Evolutionary conservation across 2,888 invertebrate genomes (phyloP), one percentile per base, ranked within the genome.

Genomic region (Hydropsyche betteni): DNA sequence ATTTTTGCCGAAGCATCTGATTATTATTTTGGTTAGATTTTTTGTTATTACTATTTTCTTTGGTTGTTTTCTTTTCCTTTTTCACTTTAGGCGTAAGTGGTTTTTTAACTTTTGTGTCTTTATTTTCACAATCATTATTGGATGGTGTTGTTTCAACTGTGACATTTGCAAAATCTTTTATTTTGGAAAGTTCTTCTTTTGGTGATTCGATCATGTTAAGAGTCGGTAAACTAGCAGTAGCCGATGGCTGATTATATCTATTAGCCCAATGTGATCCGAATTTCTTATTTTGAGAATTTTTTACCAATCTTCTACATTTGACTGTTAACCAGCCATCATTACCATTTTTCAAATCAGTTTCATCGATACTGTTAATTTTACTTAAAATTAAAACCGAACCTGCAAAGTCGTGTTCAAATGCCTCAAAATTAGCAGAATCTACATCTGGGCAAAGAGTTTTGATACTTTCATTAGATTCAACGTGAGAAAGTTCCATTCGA

Each of bases 291-390:
- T 89, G 88, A 81, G 88, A 87, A 12, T 87, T 85, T 80, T 87
- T 85, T 79, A 83, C 89, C 61, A 89, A 84, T 36, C 94, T 87
- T 53, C 92, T 89, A 68, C 93, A 92, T 81, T 94, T 92, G 0
- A 97, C 97, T 0, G 94, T 97, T 79, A 96, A 89, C 97, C 97
- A 97, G 0, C 97, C 97, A 80, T 94, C 94, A 55, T 89, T 82
- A 24, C 83, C 83, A 44, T 78, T 77, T 75, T 78, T 85, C 8
- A 80, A 81, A 68, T 81, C 82, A 79, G 86, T 85, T 50, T 81
- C 82, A 72, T 82, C 82, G 78, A 86, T 85, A 36, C 7, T 8
- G 14, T 64, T 64, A 38, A 69, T 69, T 44, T 87, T 81, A 77
- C 87, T 87, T 10, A 88, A 83, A 70, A 88, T 87, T 82, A 90